Percentiles rank a stretch among this genome's conserved stretches.
phyloP scores from a whole-genome alignment of 1,140 invertebrate genomes.

The Brachionus calyciflorus region DNA sequence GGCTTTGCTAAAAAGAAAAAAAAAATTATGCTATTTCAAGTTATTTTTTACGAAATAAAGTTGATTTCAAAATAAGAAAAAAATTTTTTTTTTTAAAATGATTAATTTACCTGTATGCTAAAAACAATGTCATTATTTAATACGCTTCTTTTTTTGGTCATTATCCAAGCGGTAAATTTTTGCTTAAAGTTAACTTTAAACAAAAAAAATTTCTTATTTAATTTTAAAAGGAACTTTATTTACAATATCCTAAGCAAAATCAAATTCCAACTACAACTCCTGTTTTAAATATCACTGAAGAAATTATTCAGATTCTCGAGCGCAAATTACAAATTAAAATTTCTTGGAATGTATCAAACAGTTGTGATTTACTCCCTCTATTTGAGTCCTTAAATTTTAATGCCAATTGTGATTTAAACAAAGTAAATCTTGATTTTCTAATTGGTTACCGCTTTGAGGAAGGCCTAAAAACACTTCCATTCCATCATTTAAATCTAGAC shows the following conservation, averaged over 20 bases:
- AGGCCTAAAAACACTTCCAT: not conserved
- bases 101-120: slow-evolving; percentile 10
- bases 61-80: not conserved
- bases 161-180: not conserved
- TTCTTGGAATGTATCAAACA: not conserved
- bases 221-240: not conserved
- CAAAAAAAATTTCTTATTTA: not conserved
- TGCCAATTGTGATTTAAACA: not conserved
- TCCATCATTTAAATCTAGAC: not conserved
- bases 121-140: not conserved
- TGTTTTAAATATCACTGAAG: too few relatives aligned
- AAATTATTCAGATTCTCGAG: too few relatives aligned
- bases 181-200: not conserved
- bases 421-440: not conserved
- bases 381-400: not conserved
- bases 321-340: not conserved
- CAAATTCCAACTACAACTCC: not conserved
- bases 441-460: not conserved
- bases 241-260: not conserved
- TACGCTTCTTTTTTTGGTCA: not conserved
- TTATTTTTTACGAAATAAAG: not conserved
- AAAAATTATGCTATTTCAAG: too few relatives aligned
- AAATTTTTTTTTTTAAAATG: not conserved
- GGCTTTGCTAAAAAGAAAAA: too few relatives aligned
- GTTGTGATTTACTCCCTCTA: not conserved